Evolutionary conservation across 2,113 vertebrate genomes (phyloP).

Genomic region (Pedetes capensis): DNA sequence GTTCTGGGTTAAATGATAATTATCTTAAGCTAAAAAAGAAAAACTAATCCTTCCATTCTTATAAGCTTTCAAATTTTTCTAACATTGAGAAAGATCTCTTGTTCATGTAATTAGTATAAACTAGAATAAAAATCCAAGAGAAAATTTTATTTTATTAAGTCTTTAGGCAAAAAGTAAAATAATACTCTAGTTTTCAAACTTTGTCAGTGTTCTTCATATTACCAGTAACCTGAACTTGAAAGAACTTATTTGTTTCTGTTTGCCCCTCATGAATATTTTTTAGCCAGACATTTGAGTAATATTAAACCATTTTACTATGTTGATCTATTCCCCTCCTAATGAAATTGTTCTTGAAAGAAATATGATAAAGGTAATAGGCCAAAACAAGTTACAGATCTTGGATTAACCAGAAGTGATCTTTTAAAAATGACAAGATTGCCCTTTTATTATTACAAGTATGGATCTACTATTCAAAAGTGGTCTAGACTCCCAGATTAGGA

Average conservation of each 20-base stretch:
- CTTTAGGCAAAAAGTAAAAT: conserved; percentile 33
- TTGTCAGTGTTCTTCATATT: not conserved
- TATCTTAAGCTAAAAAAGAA: conserved; percentile 25
- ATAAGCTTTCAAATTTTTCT: conserved; percentile 46
- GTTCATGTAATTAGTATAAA: conserved; percentile 4
- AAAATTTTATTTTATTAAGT: conserved; percentile 28
- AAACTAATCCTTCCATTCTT: conserved; percentile 28
- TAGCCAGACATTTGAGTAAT: conserved; percentile 32
- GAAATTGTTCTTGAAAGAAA: conserved; percentile 77
- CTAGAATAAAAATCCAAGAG: conserved; percentile 32
- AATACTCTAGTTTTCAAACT: not conserved
- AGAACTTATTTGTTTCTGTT: not conserved
- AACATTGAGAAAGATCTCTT: conserved; percentile 27
- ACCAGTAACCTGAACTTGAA: not conserved
- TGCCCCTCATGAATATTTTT: conserved; percentile 9
- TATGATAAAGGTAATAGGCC: conserved; percentile 79
- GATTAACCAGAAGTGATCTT: conserved; percentile 80
- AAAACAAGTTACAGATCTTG: conserved; percentile 76
- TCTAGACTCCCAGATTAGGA: conserved; percentile 72
- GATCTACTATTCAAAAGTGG: conserved; percentile 73
- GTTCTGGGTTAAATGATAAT: conserved; percentile 35
- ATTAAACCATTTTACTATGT: conserved; percentile 61
- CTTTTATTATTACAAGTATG: conserved; percentile 80
- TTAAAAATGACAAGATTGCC: conserved; percentile 77
- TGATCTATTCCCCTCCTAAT: conserved; percentile 74